phyloP scores from a whole-genome alignment of 2,797 vertebrate genomes.

The Margarornis squamiger region DNA sequence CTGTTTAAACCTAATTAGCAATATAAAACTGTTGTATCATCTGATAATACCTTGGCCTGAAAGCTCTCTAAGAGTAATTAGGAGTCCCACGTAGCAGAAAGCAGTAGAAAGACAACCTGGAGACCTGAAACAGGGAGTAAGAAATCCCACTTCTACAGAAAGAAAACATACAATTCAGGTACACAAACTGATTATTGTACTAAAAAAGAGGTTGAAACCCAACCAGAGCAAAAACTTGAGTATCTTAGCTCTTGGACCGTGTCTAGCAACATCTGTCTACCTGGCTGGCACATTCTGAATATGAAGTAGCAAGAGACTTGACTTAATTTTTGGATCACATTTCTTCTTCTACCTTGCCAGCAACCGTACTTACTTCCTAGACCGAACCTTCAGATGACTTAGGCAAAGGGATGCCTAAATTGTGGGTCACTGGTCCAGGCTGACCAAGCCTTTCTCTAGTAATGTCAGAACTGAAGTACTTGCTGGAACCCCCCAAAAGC shows the following conservation, averaged over 20 bases:
- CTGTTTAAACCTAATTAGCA: not conserved
- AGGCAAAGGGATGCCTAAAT: not conserved
- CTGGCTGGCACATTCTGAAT: not conserved
- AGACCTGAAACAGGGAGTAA: not conserved
- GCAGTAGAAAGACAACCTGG: not conserved
- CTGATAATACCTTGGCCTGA: not conserved
- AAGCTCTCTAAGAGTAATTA: not conserved
- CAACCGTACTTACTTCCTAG: not conserved
- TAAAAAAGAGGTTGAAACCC: not conserved
- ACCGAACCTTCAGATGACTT: not conserved
- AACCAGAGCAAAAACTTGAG: not conserved
- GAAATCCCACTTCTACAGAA: not conserved
- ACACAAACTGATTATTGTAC: not conserved
- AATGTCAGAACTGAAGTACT: not conserved
- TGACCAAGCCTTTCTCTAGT: not conserved
- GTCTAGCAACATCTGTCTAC: not conserved
- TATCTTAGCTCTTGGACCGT: not conserved
- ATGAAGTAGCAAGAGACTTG: not conserved
- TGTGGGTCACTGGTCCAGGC: not conserved
- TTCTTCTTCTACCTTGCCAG: not conserved
- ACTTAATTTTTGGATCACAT: not conserved
- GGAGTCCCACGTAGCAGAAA: not conserved
- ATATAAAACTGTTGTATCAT: not conserved
- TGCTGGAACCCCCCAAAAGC: not conserved
- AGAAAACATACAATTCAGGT: accelerated